phyloP scores from a whole-genome alignment of 1,140 invertebrate species.

The Dufourea novaeangliae region DNA sequence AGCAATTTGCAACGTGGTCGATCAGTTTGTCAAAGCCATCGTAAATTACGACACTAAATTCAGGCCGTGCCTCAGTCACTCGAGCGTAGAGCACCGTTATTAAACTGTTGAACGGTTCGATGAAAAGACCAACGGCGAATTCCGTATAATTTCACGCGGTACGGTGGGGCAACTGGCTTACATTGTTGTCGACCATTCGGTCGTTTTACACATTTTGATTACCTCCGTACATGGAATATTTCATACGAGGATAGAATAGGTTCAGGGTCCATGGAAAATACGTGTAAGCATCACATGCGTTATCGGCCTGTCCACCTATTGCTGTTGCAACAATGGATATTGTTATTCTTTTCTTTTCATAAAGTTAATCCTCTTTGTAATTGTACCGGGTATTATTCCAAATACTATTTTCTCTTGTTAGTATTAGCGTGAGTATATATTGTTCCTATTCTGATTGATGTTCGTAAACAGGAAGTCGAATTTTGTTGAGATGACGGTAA shows the following conservation, averaged over 20 bases:
- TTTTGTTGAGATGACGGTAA: no score
- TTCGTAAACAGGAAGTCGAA: no score
- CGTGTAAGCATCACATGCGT: conserved; percentile 24
- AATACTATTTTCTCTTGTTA: no score
- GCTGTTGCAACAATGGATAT: background rate
- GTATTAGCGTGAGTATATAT: no score
- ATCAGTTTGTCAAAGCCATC: conserved; percentile 54
- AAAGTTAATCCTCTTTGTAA: background rate
- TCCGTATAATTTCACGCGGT: conserved; percentile 38
- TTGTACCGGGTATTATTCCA: no score
- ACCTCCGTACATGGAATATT: conserved; percentile 10
- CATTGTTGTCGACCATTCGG: conserved; percentile 53
- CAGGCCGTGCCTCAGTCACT: background rate
- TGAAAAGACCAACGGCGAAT: conserved; percentile 51
- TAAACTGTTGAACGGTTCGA: conserved; percentile 34
- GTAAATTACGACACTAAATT: conserved; percentile 57
- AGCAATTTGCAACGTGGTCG: conserved; percentile 25
- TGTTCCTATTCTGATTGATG: no score
- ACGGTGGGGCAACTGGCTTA: conserved; percentile 26
- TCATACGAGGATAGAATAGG: background rate
- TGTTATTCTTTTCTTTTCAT: background rate
- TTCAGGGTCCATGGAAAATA: conserved; percentile 33
- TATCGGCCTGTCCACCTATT: background rate
- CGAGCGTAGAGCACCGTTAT: conserved; percentile 16
- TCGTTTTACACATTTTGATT: conserved; percentile 63